These are phyloP conservation scores for Sebastes iracundus DNA, from an alignment of 2,797 vertebrate genomes.

Conservation along the genomic window DNA sequence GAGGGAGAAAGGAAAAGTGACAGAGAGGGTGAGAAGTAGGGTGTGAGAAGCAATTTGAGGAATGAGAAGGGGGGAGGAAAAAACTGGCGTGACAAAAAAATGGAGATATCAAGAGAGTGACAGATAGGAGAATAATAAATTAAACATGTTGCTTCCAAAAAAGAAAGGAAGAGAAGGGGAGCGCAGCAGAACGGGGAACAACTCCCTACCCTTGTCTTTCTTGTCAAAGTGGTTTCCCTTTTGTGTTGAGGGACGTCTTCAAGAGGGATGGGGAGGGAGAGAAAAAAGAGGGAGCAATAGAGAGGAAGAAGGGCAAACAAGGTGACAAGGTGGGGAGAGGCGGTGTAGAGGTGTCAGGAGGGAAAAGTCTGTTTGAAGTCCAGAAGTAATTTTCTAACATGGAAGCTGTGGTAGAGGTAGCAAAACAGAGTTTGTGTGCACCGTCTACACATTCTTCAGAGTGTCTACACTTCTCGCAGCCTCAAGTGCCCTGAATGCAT, in stretches of 20 bases:
- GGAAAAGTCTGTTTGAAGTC: slow-evolving; percentile 64
- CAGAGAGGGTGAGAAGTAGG: slow-evolving; percentile 42
- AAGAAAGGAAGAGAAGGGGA: slow-evolving; percentile 2
- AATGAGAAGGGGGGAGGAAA: slow-evolving; percentile 17
- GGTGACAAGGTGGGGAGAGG: slow-evolving; percentile 49
- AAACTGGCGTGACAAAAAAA: slow-evolving; percentile 38
- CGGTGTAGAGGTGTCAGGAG: slow-evolving; percentile 25
- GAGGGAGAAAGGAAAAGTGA: slow-evolving; percentile 49
- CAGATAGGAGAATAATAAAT: slow-evolving; percentile 61
- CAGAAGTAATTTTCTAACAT: slow-evolving; percentile 67
- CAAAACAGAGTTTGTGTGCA: slow-evolving; percentile 35
- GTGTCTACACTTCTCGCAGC: slow-evolving; percentile 22
- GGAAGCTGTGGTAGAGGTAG: slow-evolving; percentile 38
- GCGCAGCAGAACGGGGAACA: slow-evolving; percentile 2
- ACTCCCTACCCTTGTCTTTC: slow-evolving; percentile 42
- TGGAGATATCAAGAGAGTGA: slow-evolving; percentile 31
- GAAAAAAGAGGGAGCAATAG: neutral
- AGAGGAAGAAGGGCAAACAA: slow-evolving; percentile 48
- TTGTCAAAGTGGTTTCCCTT: slow-evolving; percentile 45
- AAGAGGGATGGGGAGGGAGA: neutral
- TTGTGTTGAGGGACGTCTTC: slow-evolving; percentile 45
- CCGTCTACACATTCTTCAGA: slow-evolving; percentile 39
- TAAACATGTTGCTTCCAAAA: slow-evolving; percentile 47
- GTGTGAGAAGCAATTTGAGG: slow-evolving; percentile 39
- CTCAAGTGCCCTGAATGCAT: slow-evolving; percentile 40